These are phyloP conservation scores for Drosophila melanogaster DNA, from an alignment of 1,140 invertebrate genomes.

Conservation along the genomic window DNA sequence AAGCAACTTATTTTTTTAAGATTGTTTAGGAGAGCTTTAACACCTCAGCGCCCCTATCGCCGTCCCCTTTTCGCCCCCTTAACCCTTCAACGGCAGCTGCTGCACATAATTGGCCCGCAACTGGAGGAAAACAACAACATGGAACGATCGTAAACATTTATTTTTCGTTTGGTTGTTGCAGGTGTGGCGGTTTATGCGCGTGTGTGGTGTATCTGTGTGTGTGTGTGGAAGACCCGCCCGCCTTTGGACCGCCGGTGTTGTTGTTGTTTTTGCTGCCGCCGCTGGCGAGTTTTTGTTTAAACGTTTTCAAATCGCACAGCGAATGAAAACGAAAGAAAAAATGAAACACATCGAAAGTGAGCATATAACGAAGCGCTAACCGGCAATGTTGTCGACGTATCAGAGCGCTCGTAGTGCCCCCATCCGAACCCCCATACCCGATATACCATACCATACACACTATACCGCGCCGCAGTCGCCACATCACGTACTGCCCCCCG, in stretches of 20 bases:
- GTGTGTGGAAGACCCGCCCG: conserved; percentile 77
- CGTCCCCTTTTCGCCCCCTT: conserved; percentile 2
- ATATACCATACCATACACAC: not conserved
- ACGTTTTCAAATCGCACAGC: conserved; percentile 81
- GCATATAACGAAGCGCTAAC: conserved; percentile 64
- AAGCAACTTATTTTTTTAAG: conserved; percentile 6
- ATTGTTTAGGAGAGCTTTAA: conserved; percentile 58
- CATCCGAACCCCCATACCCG: conserved; percentile 7
- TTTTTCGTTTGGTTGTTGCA: conserved; percentile 61
- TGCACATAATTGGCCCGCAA: conserved; percentile 75
- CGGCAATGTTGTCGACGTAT: conserved; percentile 71
- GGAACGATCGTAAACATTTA: conserved; percentile 58
- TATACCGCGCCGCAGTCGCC: not conserved
- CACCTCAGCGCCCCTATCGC: conserved; percentile 28
- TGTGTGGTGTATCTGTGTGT: conserved; percentile 19
- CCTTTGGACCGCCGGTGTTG: conserved; percentile 48
- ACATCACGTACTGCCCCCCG: not conserved
- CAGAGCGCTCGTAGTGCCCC: conserved; percentile 50
- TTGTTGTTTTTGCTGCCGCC: conserved; percentile 51
- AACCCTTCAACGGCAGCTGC: conserved; percentile 69
- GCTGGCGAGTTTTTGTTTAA: conserved; percentile 70
- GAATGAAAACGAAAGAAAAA: conserved; percentile 83
- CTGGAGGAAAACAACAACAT: conserved; percentile 49
- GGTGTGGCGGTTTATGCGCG: conserved; percentile 42
- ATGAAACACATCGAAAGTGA: conserved; percentile 83